phyloP scores from a whole-genome alignment of 1,140 invertebrate species.

The Liolophura sinensis region DNA sequence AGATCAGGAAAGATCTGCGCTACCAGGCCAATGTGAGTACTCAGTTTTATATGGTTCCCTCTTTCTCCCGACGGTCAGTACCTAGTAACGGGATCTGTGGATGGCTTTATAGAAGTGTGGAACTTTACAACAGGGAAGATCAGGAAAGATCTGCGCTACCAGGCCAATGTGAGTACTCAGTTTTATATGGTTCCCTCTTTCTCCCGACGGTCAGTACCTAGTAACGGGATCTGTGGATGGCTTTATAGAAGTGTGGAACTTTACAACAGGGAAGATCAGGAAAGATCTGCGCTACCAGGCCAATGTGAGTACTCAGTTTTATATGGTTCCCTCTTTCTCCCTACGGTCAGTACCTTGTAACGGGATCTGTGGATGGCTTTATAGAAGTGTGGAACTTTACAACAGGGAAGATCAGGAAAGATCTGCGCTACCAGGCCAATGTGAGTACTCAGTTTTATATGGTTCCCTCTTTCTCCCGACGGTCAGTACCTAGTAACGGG shows the following conservation, averaged over 20 bases:
- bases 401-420: slow-evolving; percentile 98
- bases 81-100: slow-evolving; percentile 94
- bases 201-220: slow-evolving; percentile 97
- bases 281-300: slow-evolving; percentile 99
- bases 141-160: slow-evolving; percentile 99
- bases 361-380: slow-evolving; percentile 97
- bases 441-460: too few relatives aligned
- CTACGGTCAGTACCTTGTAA: slow-evolving; percentile 97
- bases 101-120: slow-evolving; percentile 99
- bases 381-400: slow-evolving; percentile 99
- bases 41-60: too few relatives aligned
- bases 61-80: slow-evolving; percentile 99
- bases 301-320: too few relatives aligned
- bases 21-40: slow-evolving; percentile 90
- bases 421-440: slow-evolving; percentile 99
- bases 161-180: slow-evolving; percentile 73
- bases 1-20: slow-evolving; percentile 99
- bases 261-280: slow-evolving; percentile 97
- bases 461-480: slow-evolving; percentile 98
- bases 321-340: too few relatives aligned
- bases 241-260: slow-evolving; percentile 99
- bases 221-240: slow-evolving; percentile 98
- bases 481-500: slow-evolving; percentile 98
- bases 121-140: slow-evolving; percentile 99
- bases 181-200: too few relatives aligned